Conservation (phyloP, 2,888 invertebrate genomes). For the Meteorus cinctellus region DNA sequence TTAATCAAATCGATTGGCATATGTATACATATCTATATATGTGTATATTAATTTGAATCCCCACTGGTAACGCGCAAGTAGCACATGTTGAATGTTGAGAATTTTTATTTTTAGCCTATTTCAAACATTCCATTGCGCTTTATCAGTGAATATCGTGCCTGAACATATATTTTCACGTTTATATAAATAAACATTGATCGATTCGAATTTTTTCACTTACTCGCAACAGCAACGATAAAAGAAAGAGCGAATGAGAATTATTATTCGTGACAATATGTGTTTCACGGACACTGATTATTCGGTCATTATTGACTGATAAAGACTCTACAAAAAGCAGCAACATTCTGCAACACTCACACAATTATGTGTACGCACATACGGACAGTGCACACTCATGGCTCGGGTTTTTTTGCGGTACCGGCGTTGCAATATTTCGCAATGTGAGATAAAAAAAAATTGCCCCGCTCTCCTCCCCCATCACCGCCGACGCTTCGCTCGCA, state of each 20-base stretch:
- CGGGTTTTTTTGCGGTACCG: constrained; percentile 16
- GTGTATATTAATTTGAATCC: neutral
- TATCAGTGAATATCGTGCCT: neutral
- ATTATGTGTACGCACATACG: neutral
- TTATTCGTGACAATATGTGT: constrained; percentile 25
- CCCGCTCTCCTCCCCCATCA: constrained; percentile 51
- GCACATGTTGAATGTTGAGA: constrained; percentile 13
- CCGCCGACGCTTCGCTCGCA: constrained; percentile 46
- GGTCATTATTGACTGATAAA: constrained; percentile 62
- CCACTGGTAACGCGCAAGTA: neutral
- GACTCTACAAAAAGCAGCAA: constrained; percentile 37
- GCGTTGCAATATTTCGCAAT: constrained; percentile 39
- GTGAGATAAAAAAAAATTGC: constrained; percentile 52
- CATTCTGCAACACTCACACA: constrained; percentile 3
- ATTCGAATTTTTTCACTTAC: neutral
- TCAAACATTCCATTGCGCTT: constrained; percentile 7
- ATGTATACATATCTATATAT: constrained; percentile 5
- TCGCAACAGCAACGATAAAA: neutral
- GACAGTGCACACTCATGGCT: too few species aligned
- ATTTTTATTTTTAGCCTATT: constrained; percentile 14
- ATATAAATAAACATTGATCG: neutral
- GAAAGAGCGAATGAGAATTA: constrained; percentile 22
- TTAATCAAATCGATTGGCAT: constrained; percentile 45
- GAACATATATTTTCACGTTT: neutral
- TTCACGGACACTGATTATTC: constrained; percentile 49